Conservation (phyloP, 1,140 invertebrate genomes). For the Zaprionus taronus region DNA sequence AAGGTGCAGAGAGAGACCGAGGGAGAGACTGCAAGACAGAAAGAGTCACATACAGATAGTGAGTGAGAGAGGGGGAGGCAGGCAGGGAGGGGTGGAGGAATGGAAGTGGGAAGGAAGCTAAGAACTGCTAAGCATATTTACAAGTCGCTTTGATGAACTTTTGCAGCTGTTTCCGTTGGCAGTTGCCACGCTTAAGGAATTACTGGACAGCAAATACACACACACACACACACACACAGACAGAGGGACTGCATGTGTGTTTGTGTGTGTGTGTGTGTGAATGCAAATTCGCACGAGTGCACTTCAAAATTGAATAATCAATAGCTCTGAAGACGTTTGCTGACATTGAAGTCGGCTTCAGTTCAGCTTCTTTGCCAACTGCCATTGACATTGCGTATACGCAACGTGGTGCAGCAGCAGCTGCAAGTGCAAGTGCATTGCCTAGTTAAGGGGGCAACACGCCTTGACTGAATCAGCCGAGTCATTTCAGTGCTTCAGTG, state of each 20-base stretch:
- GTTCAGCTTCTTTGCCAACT: not conserved
- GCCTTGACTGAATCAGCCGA: too few species aligned
- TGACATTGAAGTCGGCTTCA: constrained; percentile 15
- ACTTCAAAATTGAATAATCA: constrained; percentile 66
- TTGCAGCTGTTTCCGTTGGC: not conserved
- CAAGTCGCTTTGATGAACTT: constrained; percentile 17
- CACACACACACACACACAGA: not conserved
- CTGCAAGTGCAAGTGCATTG: constrained; percentile 9
- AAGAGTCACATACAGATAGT: too few species aligned
- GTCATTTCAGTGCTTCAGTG: too few species aligned
- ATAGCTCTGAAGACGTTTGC: constrained; percentile 32
- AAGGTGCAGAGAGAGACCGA: too few species aligned
- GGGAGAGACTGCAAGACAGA: too few species aligned
- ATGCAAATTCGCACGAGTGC: constrained; percentile 53
- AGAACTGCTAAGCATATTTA: constrained; percentile 7
- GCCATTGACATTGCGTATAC: constrained; percentile 47
- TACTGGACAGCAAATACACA: not conserved
- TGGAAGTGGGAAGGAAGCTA: not conserved
- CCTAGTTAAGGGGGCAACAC: constrained; percentile 20
- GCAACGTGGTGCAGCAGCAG: constrained; percentile 18
- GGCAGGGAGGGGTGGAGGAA: not conserved
- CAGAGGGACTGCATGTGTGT: not conserved
- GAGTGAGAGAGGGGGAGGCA: not conserved
- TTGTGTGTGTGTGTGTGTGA: constrained; percentile 11
- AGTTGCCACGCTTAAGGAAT: not conserved